Percentiles rank a stretch among this genome's conserved stretches.
These are phyloP conservation scores for Cassiopea xamachana DNA, from an alignment of 30 jellyfish, hydroid and myxozoan species.

Conservation along the genomic window DNA sequence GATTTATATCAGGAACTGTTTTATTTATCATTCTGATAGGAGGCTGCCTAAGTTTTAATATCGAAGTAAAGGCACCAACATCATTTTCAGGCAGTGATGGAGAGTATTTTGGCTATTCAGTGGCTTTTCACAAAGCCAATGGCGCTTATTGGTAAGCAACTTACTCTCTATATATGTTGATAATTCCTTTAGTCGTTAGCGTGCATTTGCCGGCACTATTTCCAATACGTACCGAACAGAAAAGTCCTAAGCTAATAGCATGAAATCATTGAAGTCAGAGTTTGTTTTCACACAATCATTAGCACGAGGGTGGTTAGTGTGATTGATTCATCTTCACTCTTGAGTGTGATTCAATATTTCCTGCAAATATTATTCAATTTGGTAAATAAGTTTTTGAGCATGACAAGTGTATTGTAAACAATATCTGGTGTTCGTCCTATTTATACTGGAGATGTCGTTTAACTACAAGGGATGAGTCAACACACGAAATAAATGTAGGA, in stretches of 20 bases:
- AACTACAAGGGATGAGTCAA: too few relatives aligned
- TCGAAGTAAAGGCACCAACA: conserved; percentile 18
- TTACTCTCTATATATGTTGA: not conserved
- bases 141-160: conserved; percentile 37
- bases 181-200: too few relatives aligned
- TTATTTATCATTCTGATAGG: not conserved
- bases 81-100: conserved; percentile 33
- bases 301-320: not conserved
- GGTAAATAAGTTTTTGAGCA: not conserved
- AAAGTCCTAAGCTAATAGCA: too few relatives aligned
- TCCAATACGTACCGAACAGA: too few relatives aligned
- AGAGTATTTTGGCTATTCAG: conserved; percentile 43
- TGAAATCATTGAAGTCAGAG: too few relatives aligned
- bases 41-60: conserved; percentile 20
- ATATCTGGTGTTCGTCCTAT: not conserved
- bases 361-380: not conserved
- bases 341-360: not conserved
- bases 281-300: not conserved
- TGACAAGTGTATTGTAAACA: not conserved
- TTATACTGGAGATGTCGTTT: not conserved
- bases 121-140: conserved; percentile 44
- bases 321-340: not conserved
- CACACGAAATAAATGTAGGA: not conserved
- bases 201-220: too few relatives aligned
- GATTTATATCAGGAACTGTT: not conserved